Evolutionary conservation across 2,888 invertebrate genomes (phyloP), one percentile per base, ranked within the genome.

Genomic region (Pyralis farinalis): DNA sequence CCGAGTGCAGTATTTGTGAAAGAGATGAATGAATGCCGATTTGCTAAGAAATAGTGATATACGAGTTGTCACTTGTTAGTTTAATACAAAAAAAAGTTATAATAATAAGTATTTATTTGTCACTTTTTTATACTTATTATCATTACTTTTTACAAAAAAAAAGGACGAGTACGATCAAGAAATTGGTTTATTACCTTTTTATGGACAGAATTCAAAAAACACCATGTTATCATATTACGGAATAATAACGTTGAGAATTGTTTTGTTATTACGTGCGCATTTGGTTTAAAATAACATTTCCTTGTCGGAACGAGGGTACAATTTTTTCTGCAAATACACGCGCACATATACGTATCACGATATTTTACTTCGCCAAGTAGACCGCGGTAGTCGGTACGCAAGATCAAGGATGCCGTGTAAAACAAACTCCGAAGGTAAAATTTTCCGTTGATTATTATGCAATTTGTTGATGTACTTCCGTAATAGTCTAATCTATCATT

Each of bases 401-500:
- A n/a, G 16, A 16, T 16, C 16, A 16, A 16, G 16, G 20, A 4
- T 29, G 36, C 29, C 11, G 36, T 20, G 28, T 20, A 16, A 28
- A 36, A 7, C 16, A 36, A 36, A 36, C 10, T 29, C 12, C 10
- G 10, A 11, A 20, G 10, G 20, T 4, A 16, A 38, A 38, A 12
- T 32, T 32, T 38, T 12, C 21, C 38, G 12, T 25, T n/a, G 20
- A 12, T 1, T 38, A 38, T 25, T 22, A 36, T 29, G 16, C 28
- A 7, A 5, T 10, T 36, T 37, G 9, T 25, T 32, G 12, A 16
- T 3, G 16, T 16, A 16, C 25, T 30, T 8, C 16, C 6, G 7
- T 6, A 0, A 16, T 20, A 29, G 25, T 31, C 25, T 34, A 41
- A 22, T 21, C 37, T 16, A n/a, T 32, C 27, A 20, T 42, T 44